These are phyloP conservation scores for Coenobita brevimanus DNA, from an alignment of 1,140 invertebrate genomes.

Conservation along the genomic window DNA sequence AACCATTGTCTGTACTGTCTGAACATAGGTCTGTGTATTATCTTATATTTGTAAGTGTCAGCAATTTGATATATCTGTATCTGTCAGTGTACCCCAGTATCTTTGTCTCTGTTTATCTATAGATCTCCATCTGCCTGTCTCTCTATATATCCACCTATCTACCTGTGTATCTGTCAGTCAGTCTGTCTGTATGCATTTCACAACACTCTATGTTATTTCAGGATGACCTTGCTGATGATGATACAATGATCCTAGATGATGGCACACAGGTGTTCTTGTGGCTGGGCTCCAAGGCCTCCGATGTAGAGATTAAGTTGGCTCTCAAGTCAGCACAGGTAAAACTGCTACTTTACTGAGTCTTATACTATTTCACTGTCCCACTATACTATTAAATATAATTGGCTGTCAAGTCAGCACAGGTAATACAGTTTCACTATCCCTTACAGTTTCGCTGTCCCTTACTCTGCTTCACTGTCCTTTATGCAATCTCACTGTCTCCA, in stretches of 20 bases:
- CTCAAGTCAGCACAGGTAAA: slow-evolving; percentile 97
- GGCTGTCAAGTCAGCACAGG: slow-evolving; percentile 98
- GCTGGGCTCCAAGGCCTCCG: slow-evolving; percentile 95
- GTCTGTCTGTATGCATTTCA: too few species aligned
- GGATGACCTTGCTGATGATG: slow-evolving; percentile 99
- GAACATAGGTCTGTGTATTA: too few species aligned
- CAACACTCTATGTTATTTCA: slow-evolving; percentile 72
- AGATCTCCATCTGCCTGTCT: too few species aligned
- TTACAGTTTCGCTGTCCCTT: background rate
- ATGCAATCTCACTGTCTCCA: too few species aligned
- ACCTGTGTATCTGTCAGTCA: too few species aligned
- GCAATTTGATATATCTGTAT: too few species aligned
- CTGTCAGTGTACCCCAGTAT: too few species aligned
- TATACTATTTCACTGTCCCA: background rate
- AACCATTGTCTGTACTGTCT: too few species aligned
- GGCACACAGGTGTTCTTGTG: slow-evolving; percentile 98
- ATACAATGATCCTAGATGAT: slow-evolving; percentile 99
- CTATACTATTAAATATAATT: slow-evolving; percentile 99
- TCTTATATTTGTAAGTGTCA: too few species aligned
- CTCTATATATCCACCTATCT: too few species aligned
- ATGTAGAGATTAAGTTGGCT: slow-evolving; percentile 98
- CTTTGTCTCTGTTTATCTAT: too few species aligned
- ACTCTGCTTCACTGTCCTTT: background rate
- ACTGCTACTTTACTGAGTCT: background rate
- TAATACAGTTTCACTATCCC: too few species aligned